phyloP scores from a whole-genome alignment of 2,113 vertebrate genomes.

The Vulpes ferrilata region DNA sequence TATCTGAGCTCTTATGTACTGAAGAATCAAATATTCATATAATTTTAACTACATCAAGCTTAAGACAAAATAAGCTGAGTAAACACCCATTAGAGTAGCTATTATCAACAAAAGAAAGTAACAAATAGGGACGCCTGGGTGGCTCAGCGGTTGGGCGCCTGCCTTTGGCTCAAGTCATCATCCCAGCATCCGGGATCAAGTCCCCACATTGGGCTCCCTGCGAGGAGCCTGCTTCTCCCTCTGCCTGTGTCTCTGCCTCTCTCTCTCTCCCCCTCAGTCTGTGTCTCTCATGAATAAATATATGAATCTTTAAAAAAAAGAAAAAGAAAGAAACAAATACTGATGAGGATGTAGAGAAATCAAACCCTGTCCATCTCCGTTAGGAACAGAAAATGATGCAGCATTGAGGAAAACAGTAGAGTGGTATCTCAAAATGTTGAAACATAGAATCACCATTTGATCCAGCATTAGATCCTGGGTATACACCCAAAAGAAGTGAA shows the following conservation, averaged over 20 bases:
- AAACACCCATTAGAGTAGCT: background rate
- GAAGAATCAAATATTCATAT: background rate
- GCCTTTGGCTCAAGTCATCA: no score
- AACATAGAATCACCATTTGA: background rate
- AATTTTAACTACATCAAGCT: background rate
- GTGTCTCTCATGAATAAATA: no score
- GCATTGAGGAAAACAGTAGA: background rate
- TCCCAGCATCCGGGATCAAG: no score
- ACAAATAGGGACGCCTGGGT: background rate
- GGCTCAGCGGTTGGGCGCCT: no score
- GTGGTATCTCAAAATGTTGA: background rate
- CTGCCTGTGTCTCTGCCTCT: no score
- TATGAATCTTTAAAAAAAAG: no score
- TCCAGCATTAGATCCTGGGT: background rate
- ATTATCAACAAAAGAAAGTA: constrained; percentile 14
- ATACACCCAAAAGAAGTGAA: background rate
- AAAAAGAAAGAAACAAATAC: background rate
- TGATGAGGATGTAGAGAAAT: background rate
- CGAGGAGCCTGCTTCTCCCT: no score
- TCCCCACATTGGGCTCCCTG: no score
- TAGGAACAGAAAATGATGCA: background rate
- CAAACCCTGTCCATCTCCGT: background rate
- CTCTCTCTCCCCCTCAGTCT: no score
- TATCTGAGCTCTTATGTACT: background rate
- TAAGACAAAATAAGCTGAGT: constrained; percentile 36